Percentiles rank a stretch among this genome's conserved stretches.
phyloP scores from a whole-genome alignment of 2,888 invertebrate species.

The Pristionchus fissidentatus region DNA sequence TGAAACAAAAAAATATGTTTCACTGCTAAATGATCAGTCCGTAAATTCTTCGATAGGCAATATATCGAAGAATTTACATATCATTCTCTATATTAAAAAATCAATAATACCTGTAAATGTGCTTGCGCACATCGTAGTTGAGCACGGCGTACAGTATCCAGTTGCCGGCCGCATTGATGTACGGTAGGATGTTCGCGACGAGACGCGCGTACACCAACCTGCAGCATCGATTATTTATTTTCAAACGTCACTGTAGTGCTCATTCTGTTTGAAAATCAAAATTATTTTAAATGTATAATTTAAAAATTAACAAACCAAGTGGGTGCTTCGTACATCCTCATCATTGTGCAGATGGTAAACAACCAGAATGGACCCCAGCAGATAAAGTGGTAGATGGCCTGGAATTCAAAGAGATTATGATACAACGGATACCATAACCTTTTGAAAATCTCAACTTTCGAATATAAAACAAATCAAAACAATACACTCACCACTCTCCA shows the following conservation, averaged over 20 bases:
- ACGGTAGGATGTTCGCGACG: slow-evolving; percentile 69
- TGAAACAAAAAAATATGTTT: not conserved
- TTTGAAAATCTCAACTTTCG: too few relatives aligned
- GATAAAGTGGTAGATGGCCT: slow-evolving; percentile 69
- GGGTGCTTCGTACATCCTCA: not conserved
- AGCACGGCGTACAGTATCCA: slow-evolving; percentile 70
- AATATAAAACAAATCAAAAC: too few relatives aligned
- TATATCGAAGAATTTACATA: too few relatives aligned
- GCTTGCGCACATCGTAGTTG: slow-evolving; percentile 68
- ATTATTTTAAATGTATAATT: too few relatives aligned
- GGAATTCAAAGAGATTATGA: too few relatives aligned
- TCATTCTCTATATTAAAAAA: too few relatives aligned
- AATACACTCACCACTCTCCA: too few relatives aligned
- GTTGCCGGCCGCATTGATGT: slow-evolving; percentile 70
- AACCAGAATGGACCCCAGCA: slow-evolving; percentile 72
- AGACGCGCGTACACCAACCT: slow-evolving; percentile 56
- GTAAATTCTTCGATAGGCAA: not conserved
- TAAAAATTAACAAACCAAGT: not conserved
- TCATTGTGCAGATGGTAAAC: slow-evolving; percentile 60
- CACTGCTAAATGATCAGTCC: not conserved
- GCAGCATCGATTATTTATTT: not conserved
- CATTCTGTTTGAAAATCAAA: not conserved
- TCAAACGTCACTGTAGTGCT: not conserved
- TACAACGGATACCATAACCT: too few relatives aligned
- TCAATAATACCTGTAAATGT: slow-evolving; percentile 61